Evolutionary conservation across 2,113 vertebrate species (phyloP).

Genomic region (Tauraco erythrolophus): DNA sequence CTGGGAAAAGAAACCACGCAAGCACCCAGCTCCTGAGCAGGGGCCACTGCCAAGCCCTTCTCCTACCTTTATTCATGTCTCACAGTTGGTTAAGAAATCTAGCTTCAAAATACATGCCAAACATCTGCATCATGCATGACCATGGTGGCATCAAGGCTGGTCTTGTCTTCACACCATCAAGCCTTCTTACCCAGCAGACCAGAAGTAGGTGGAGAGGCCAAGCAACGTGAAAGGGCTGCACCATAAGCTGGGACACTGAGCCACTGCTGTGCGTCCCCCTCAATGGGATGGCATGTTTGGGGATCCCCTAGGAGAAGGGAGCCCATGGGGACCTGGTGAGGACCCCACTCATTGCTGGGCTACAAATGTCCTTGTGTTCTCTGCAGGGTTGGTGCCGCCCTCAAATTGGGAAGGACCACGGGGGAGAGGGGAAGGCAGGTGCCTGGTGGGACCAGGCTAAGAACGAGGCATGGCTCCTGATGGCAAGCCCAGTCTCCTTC

Average conservation of each 20-base stretch:
- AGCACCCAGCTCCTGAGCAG: not conserved
- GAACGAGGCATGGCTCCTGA: fast-evolving
- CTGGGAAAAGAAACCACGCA: not conserved
- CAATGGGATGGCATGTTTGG: not conserved
- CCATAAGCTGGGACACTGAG: not conserved
- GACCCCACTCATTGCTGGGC: not conserved
- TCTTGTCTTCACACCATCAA: not conserved
- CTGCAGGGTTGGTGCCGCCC: not conserved
- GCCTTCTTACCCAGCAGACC: not conserved
- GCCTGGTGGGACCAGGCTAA: not conserved
- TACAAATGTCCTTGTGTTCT: not conserved
- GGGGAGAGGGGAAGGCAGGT: not conserved
- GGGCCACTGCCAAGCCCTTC: not conserved
- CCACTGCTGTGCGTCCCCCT: not conserved
- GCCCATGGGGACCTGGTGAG: not conserved
- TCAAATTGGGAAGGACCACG: not conserved
- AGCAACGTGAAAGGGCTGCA: not conserved
- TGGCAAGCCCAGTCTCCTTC: not conserved
- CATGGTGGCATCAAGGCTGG: not conserved
- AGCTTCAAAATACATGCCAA: not conserved
- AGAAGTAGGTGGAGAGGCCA: not conserved
- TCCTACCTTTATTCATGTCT: not conserved
- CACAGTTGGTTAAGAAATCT: not conserved
- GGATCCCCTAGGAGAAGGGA: not conserved
- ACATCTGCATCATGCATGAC: not conserved